Evolutionary conservation across 1,140 invertebrate genomes (phyloP).

Genomic region (Brachionus koreanus): DNA sequence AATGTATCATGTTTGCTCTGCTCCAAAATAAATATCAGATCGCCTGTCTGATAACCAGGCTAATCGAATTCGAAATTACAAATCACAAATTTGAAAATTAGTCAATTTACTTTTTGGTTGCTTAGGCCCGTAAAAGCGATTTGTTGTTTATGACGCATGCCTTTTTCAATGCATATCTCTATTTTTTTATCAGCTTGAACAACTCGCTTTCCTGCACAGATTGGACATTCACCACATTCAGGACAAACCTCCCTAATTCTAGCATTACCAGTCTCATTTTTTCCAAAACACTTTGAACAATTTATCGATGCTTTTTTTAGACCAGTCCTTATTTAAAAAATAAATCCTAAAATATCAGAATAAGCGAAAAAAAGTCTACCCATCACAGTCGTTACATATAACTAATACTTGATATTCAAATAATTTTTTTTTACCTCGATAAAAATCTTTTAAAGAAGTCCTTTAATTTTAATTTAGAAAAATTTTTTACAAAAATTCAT

Average conservation of each 20-base stretch:
- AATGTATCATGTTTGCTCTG: conserved; percentile 10
- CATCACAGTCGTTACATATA: conserved; percentile 6
- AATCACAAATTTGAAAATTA: neutral
- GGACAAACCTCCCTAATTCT: neutral
- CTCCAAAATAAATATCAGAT: conserved; percentile 6
- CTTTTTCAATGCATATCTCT: neutral
- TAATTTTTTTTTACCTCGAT: neutral
- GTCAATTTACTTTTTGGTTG: neutral
- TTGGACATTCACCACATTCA: neutral
- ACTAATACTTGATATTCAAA: conserved; percentile 8
- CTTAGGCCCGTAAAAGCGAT: conserved; percentile 12
- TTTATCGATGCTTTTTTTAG: neutral
- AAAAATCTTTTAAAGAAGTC: conserved; percentile 11
- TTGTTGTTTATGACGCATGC: neutral
- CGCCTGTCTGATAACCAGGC: conserved; percentile 16
- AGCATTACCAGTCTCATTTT: neutral
- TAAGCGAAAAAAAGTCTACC: neutral
- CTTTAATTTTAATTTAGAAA: neutral
- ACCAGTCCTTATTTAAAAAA: neutral
- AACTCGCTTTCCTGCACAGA: neutral
- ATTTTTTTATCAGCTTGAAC: neutral
- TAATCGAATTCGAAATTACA: neutral
- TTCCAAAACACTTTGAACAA: neutral
- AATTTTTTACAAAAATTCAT: neutral
- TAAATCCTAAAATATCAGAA: neutral